A percentile compares a stretch with the other conserved stretches of the same genome.
Evolutionary conservation across 1,140 invertebrate genomes (phyloP).

Genomic region (Globodera ellingtonae): DNA sequence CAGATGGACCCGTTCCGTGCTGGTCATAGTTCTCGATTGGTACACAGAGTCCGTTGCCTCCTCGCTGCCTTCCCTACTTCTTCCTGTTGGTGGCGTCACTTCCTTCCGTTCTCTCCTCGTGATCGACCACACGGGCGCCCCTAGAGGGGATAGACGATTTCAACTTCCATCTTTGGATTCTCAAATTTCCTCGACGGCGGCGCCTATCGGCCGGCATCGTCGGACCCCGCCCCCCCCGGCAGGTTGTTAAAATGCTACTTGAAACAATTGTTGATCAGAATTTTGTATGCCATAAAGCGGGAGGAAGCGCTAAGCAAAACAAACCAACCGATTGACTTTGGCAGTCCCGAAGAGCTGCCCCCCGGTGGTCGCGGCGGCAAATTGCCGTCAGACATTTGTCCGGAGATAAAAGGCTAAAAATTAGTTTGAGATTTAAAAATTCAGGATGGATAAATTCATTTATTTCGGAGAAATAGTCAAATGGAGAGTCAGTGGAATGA

Average conservation of each 20-base stretch:
- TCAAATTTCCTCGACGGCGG: not conserved
- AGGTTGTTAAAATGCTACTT: too few relatives aligned
- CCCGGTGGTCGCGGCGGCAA: conserved; percentile 22
- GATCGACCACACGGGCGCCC: conserved; percentile 37
- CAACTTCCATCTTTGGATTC: conserved; percentile 1
- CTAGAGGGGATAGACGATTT: not conserved
- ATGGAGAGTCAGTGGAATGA: not conserved
- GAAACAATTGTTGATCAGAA: too few relatives aligned
- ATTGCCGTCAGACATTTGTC: conserved; percentile 26
- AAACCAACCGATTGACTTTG: not conserved
- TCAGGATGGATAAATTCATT: not conserved
- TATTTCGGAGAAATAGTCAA: not conserved
- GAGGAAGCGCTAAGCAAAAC: too few relatives aligned
- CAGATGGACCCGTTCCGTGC: conserved; percentile 36
- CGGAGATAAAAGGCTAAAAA: not conserved
- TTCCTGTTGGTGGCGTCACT: conserved; percentile 22
- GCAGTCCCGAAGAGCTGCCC: not conserved
- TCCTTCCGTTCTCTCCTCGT: conserved; percentile 39
- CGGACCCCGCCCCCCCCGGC: too few relatives aligned
- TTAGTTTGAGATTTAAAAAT: not conserved
- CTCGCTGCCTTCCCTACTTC: conserved; percentile 15
- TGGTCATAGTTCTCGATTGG: conserved; percentile 41
- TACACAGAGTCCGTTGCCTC: conserved; percentile 26
- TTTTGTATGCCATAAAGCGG: too few relatives aligned
- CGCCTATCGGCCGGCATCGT: too few relatives aligned